Base-by-base conservation (phyloP, 1,140 invertebrate genomes). In the Archivesica marissinica region DNA sequence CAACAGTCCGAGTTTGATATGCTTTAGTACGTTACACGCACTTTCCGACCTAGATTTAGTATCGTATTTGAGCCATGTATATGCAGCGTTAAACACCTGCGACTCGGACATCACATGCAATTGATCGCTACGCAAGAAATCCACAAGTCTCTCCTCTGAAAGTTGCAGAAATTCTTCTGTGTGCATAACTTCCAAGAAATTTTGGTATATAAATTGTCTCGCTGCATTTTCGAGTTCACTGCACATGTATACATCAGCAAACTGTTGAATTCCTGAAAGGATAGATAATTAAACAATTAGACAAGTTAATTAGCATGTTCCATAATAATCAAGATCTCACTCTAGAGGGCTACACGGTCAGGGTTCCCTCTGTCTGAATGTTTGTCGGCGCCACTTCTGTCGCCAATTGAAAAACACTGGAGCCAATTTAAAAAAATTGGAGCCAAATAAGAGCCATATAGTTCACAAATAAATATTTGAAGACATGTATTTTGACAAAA, bases 21-120 rank as follows among this genome's bases (percentile, higher is more conserved):
- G 86, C 54, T 91, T 89, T 13, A 93, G 82, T 20, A 93, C 74
- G 30, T 80, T 76, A 75, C 93, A 93, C 25, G 91, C 88, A 41
- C 81, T 87, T 11, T 87, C 66, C 17, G 84, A 50, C 20, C 92
- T 80, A 23, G 85, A 85, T 17, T 82, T 74, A 0, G 88, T 84
- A 75, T 92, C 91, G 70, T 89, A 91, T 54, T 92, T 89, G 15
- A 93, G 81, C 93, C 93, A 93, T 1, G 87, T 80, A 9, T 87
- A 88, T 0, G 90, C 90, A 0, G 93, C 92, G 61, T 93, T 92
- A 82, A 92, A 91, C 76, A 99, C 97, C 96, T 97, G 89, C n/a
- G 88, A 84, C 72, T 93, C 92, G 52, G 87, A 87, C 15, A 85
- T 88, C 20, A 93, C 93, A 56, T 92, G 91, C 15, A 93, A 85